These are phyloP conservation scores for Euphydryas editha DNA, from an alignment of 2,888 invertebrate genomes.

Conservation along the genomic window DNA sequence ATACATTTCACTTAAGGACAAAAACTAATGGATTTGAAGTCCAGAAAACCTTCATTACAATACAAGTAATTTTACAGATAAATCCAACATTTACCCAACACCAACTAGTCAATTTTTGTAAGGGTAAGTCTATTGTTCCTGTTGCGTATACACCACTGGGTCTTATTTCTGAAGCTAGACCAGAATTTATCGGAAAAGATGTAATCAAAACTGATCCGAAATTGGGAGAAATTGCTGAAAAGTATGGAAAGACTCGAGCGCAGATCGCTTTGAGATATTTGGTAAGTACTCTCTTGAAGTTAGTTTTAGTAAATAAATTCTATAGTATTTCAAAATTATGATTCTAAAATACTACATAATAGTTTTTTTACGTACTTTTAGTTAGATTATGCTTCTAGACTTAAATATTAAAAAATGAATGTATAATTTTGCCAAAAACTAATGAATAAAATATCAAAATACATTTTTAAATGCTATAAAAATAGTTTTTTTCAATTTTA, in stretches of 20 bases:
- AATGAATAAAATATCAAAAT: no score
- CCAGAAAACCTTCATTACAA: neutral
- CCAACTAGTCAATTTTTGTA: constrained; percentile 87
- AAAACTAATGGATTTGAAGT: neutral
- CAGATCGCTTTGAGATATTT: constrained; percentile 87
- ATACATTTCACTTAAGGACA: neutral
- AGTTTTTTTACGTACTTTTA: no score
- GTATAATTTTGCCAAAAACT: no score
- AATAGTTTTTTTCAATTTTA: no score
- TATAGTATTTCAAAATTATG: no score
- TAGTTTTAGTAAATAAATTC: no score
- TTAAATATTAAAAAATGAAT: no score
- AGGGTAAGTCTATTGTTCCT: constrained; percentile 84
- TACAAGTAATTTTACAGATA: constrained; percentile 12
- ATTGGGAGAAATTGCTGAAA: constrained; percentile 82
- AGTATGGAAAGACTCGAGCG: constrained; percentile 85
- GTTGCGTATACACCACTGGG: constrained; percentile 90
- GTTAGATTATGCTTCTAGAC: no score
- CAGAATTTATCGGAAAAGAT: constrained; percentile 78
- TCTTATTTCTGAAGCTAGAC: constrained; percentile 74
- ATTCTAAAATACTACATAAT: no score
- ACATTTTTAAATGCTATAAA: no score
- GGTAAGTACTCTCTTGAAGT: constrained; percentile 66
- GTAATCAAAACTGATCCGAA: constrained; percentile 83
- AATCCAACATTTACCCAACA: constrained; percentile 87